A percentile compares a stretch with the other conserved stretches of the same genome.
phyloP scores from a whole-genome alignment of 92 coral and sea anemone species.

The Pocillopora grandis region DNA sequence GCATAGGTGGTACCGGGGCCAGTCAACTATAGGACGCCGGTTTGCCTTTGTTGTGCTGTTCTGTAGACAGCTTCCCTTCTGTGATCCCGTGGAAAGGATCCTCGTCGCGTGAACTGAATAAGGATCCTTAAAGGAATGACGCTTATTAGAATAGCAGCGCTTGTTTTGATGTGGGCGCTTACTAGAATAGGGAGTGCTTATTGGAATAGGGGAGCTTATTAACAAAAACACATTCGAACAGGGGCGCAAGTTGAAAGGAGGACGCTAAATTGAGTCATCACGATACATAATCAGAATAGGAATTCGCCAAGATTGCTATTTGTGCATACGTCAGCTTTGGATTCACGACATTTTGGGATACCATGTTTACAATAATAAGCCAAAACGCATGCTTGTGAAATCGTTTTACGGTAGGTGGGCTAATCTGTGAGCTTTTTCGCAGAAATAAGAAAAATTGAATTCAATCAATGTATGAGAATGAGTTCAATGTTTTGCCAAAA shows the following conservation, averaged over 20 bases:
- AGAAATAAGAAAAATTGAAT: not conserved
- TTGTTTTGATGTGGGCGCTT: not conserved
- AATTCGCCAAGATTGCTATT: not conserved
- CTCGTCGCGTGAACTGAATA: no score
- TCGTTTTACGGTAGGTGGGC: not conserved
- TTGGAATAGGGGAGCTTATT: no score
- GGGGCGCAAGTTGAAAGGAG: not conserved
- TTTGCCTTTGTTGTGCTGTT: not conserved
- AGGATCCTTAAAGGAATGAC: not conserved
- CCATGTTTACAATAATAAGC: no score
- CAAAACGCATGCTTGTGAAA: no score
- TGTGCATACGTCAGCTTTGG: not conserved
- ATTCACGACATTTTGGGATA: no score
- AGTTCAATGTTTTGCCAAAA: not conserved
- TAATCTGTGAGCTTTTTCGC: not conserved
- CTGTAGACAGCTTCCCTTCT: no score
- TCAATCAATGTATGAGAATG: not conserved
- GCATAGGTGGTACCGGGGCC: not conserved
- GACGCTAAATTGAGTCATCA: not conserved
- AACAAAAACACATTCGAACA: not conserved
- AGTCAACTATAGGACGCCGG: not conserved
- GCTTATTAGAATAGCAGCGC: not conserved
- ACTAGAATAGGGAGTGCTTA: not conserved
- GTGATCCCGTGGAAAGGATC: not conserved
- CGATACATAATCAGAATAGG: not conserved